These are phyloP conservation scores for Daphoenositta chrysoptera DNA, from an alignment of 2,113 vertebrate genomes.

Conservation along the genomic window DNA sequence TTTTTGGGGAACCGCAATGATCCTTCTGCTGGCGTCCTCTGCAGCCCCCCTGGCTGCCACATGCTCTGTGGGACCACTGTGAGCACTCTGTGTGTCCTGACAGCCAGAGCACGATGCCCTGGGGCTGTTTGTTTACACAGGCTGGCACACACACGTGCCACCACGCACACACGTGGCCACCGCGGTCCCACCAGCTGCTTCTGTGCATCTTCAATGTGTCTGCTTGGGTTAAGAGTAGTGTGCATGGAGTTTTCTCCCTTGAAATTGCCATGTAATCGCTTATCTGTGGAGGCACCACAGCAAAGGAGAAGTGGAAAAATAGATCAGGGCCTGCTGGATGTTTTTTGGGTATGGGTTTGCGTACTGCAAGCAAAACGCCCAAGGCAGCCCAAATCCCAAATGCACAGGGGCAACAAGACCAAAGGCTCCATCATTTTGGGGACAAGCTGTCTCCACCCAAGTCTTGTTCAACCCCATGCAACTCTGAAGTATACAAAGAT, in stretches of 20 bases:
- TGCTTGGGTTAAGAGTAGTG: constrained; percentile 14
- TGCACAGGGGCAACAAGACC: background rate
- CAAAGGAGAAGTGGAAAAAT: background rate
- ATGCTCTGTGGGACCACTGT: background rate
- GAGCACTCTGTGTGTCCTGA: background rate
- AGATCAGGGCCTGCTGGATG: background rate
- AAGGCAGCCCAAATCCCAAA: background rate
- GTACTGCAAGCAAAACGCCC: background rate
- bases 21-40: background rate
- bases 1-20: background rate
- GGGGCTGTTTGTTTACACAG: constrained; percentile 57
- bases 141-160: background rate
- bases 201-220: background rate
- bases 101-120: background rate
- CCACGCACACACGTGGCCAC: background rate
- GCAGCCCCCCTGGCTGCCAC: background rate
- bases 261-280: background rate
- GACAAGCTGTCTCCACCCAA: background rate
- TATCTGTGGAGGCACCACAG: background rate
- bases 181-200: background rate
- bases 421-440: background rate
- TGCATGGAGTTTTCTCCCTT: background rate
- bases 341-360: background rate
- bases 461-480: background rate
- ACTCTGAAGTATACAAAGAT: background rate